Percentiles rank a stretch among this genome's conserved stretches.
These are phyloP conservation scores for Sinotaia quadrata DNA, from an alignment of 2,888 invertebrate species.

Conservation along the genomic window DNA sequence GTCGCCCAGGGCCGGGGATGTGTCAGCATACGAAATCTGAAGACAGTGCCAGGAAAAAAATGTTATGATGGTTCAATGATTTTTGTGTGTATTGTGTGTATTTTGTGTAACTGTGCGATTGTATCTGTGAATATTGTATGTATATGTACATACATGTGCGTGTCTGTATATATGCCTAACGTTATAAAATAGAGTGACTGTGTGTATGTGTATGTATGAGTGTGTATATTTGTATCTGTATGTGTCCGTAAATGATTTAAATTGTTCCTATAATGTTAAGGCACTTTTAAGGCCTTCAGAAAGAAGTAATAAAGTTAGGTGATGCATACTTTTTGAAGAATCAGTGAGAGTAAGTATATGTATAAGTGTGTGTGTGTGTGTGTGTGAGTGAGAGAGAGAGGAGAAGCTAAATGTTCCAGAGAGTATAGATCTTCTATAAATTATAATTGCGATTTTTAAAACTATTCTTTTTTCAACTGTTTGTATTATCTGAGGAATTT, in stretches of 20 bases:
- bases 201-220: slow-evolving; percentile 1
- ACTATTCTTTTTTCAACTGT: no score
- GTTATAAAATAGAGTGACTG: not conserved
- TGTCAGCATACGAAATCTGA: slow-evolving; percentile 91
- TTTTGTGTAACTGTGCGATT: no score
- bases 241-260: not conserved
- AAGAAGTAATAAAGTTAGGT: no score
- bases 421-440: no score
- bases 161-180: no score
- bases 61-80: no score
- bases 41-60: slow-evolving; percentile 10
- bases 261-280: not conserved
- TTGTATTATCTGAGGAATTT: no score
- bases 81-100: no score
- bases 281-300: not conserved
- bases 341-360: not conserved
- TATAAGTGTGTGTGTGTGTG: slow-evolving; percentile 7
- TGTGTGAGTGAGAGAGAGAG: not conserved
- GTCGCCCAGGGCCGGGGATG: slow-evolving; percentile 90
- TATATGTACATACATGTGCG: no score
- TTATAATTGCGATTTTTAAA: no score
- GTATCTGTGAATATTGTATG: no score
- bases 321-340: not conserved
- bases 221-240: not conserved
- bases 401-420: no score